Evolutionary conservation across 2,113 vertebrate species (phyloP), one percentile per base, ranked within the genome.

Genomic region (Ciconia maguari): DNA sequence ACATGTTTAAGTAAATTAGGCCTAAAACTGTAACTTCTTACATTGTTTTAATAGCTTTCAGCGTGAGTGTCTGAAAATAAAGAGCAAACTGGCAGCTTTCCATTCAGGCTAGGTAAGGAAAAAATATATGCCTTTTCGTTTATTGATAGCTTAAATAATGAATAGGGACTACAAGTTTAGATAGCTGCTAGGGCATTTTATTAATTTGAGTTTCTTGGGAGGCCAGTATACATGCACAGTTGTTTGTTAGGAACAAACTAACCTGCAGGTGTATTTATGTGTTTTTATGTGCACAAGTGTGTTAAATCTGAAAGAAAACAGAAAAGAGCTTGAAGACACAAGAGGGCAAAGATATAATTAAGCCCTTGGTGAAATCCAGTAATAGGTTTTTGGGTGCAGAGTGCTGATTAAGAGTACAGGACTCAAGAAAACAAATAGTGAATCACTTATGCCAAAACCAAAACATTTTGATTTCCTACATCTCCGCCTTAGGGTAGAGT

Each of bases 71-170:
- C 52, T 79, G 61, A 79, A 93, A 93, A 68, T 7, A 89, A 83
- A 91, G 29, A 75, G 48, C 34, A 77, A 66, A 54, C 24, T 78
- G 29, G 0, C 27, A 83, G 10, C 9, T 85, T 94, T 91, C 32
- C 17, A 52, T 72, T 95, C 52, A 76, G 46, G 29, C 6, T 44
- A 12, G 9, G 48, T 36, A 48, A 82, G 20, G 29, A 57, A 78
- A 82, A 83, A 87, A 79, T 29, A 13, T 5, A 27, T 2, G 0
- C 1, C 2, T 44, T 74, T 94, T 81, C 0, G 0, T 84, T 92
- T 78, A 82, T 60, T 87, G 32, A 54, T 71, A 87, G 9, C n/a
- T 84, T 84, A 87, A 89, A 91, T 93, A 95, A 93, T 95, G 16
- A 64, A 89, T 41, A 83, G 26, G 11, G 7, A 60, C n/a, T 84